Percentiles rank a stretch among this genome's conserved stretches.
Conservation (phyloP, 2,888 invertebrate species). For the Leptopilina syphax region DNA sequence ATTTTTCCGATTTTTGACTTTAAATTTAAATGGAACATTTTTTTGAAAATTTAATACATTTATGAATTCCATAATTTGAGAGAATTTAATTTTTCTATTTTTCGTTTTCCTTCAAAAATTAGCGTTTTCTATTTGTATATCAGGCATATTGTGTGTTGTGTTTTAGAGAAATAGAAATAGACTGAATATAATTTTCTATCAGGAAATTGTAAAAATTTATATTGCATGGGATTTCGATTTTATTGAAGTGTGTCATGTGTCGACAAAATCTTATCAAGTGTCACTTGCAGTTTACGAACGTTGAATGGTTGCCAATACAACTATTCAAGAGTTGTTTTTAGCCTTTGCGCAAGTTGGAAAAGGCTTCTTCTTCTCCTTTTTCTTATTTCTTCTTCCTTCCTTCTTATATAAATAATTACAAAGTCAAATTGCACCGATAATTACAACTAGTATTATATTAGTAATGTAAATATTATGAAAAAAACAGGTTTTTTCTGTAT, state of each 20-base stretch:
- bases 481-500: not conserved
- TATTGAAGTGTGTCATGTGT: not conserved
- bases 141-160: not conserved
- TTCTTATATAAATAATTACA: constrained; percentile 20
- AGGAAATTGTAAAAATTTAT: not conserved
- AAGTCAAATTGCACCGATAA: constrained; percentile 3
- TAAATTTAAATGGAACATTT: not conserved
- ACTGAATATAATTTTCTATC: not conserved
- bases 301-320: constrained; percentile 9
- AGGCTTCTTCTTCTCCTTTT: not conserved
- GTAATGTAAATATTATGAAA: not conserved
- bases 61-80: not conserved
- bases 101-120: not conserved
- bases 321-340: constrained; percentile 13
- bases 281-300: not conserved
- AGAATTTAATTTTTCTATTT: not conserved
- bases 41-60: not conserved
- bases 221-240: not conserved
- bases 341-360: constrained; percentile 6
- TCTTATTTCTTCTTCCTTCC: not conserved
- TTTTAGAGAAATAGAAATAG: no score
- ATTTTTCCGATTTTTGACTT: constrained; percentile 3
- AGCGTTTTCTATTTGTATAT: not conserved
- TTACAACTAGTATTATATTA: constrained; percentile 12
- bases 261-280: constrained; percentile 11